These are phyloP conservation scores for Protobothrops flavoviridis DNA, from an alignment of 2,113 vertebrate species.

Conservation along the genomic window DNA sequence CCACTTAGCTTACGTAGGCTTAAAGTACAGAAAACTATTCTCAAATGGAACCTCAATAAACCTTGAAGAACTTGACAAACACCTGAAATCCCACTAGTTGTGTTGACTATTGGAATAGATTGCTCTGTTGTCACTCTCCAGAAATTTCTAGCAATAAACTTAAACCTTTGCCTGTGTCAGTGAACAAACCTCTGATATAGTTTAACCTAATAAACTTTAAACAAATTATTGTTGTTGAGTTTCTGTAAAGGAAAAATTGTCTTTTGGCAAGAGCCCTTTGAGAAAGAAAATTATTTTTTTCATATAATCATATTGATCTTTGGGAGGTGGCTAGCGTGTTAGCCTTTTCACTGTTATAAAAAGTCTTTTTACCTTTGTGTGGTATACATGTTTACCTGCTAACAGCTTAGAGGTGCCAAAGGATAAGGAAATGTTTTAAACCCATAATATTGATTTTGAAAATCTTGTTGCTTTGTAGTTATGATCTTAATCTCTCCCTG, in stretches of 20 bases:
- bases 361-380: neutral
- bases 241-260: neutral
- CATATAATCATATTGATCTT: neutral
- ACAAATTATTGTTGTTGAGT: neutral
- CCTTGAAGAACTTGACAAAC: neutral
- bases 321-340: neutral
- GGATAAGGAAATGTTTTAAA: neutral
- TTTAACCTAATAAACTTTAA: neutral
- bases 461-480: neutral
- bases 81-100: neutral
- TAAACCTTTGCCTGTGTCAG: neutral
- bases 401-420: neutral
- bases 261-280: neutral
- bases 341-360: neutral
- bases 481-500: neutral
- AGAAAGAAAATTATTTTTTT: neutral
- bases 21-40: neutral
- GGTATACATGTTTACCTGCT: neutral
- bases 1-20: neutral
- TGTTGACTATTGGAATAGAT: neutral
- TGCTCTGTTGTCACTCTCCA: neutral
- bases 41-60: neutral
- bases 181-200: neutral
- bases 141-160: neutral
- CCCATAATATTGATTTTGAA: neutral